A percentile compares a stretch with the other conserved stretches of the same genome.
These are phyloP conservation scores for Dendroctonus ponderosae DNA, from an alignment of 1,140 invertebrate species.

Conservation along the genomic window DNA sequence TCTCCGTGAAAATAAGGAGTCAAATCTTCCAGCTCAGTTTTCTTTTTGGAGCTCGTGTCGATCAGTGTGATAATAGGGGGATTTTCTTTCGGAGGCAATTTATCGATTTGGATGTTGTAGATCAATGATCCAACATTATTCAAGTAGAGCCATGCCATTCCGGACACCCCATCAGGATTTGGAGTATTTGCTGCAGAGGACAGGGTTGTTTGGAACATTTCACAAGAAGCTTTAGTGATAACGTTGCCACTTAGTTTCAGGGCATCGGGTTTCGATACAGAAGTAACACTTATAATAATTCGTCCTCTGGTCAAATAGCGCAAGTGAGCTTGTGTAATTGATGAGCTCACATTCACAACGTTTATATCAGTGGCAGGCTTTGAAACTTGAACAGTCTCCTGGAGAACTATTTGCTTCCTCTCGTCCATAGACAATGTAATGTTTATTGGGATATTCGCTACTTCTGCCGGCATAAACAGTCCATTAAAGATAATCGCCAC, in stretches of 20 bases:
- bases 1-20: slow-evolving; percentile 56
- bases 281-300: slow-evolving; percentile 65
- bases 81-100: slow-evolving; percentile 50
- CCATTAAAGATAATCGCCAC: slow-evolving; percentile 80
- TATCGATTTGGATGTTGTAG: slow-evolving; percentile 67
- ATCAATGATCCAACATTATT: slow-evolving; percentile 71
- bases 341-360: slow-evolving; percentile 69
- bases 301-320: slow-evolving; percentile 69
- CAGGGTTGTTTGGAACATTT: slow-evolving; percentile 73
- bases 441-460: slow-evolving; percentile 64
- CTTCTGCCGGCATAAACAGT: slow-evolving; percentile 66
- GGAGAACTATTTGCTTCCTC: slow-evolving; percentile 67
- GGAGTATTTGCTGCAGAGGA: slow-evolving; percentile 53
- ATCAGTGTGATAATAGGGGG: slow-evolving; percentile 67
- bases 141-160: slow-evolving; percentile 76
- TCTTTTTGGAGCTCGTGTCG: slow-evolving; percentile 66
- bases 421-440: slow-evolving; percentile 69
- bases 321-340: slow-evolving; percentile 68
- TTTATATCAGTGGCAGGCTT: slow-evolving; percentile 75
- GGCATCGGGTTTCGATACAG: slow-evolving; percentile 60
- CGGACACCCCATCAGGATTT: slow-evolving; percentile 52
- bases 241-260: slow-evolving; percentile 65
- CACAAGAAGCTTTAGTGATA: slow-evolving; percentile 70
- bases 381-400: slow-evolving; percentile 60
- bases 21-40: slow-evolving; percentile 69